A percentile compares a stretch with the other conserved stretches of the same genome.
Evolutionary conservation across 2,113 vertebrate genomes (phyloP).

Genomic region (Paratilapia polleni): DNA sequence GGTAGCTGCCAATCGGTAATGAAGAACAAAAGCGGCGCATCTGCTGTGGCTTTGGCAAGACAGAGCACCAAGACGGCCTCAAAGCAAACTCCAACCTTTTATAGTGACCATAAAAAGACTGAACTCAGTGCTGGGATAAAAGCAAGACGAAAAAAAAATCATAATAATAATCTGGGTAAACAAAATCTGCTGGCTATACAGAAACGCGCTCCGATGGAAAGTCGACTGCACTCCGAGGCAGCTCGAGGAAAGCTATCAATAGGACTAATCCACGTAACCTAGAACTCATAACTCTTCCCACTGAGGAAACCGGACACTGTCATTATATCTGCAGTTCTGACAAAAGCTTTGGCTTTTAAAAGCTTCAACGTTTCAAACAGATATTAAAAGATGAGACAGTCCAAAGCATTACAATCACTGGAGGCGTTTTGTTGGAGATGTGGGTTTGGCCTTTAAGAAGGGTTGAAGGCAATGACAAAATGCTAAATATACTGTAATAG

Average conservation of each 20-base stretch:
- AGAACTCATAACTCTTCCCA: conserved; percentile 14
- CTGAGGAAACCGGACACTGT: conserved; percentile 34
- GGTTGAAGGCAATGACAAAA: neutral
- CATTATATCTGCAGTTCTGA: conserved; percentile 34
- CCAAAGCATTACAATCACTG: conserved; percentile 2
- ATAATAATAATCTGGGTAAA: conserved; percentile 89
- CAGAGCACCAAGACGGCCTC: conserved; percentile 79
- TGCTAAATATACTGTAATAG: neutral
- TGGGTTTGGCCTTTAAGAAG: conserved; percentile 3
- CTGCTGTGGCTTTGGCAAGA: conserved; percentile 89
- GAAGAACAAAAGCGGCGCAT: conserved; percentile 92
- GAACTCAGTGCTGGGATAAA: conserved; percentile 83
- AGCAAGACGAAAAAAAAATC: conserved; percentile 78
- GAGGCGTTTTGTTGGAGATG: neutral
- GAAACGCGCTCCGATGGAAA: conserved; percentile 78
- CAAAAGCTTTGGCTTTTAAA: conserved; percentile 26
- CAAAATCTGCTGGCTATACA: conserved; percentile 75
- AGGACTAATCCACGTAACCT: conserved; percentile 18
- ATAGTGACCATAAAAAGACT: conserved; percentile 90
- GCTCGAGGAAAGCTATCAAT: conserved; percentile 68
- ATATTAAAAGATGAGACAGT: conserved; percentile 4
- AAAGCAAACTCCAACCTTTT: conserved; percentile 90
- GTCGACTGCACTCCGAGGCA: conserved; percentile 78
- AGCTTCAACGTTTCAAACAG: conserved; percentile 26
- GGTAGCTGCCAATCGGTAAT: conserved; percentile 87